Conservation (phyloP, 92 coral and sea anemone genomes). For the Hydrozoanthus gracilis region DNA sequence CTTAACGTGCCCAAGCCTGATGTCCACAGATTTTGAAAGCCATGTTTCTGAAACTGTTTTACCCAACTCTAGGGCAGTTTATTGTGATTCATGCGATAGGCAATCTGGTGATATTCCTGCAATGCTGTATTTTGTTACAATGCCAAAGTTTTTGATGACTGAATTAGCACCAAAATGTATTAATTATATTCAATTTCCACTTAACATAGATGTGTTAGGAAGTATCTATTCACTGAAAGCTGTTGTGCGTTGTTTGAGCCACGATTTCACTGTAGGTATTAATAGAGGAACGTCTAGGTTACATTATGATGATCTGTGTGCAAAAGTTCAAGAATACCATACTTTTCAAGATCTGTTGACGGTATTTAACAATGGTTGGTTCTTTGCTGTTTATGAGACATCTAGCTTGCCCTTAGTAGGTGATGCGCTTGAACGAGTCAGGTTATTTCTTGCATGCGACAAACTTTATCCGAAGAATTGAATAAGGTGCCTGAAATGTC, state of each 20-base stretch:
- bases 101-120: conserved; percentile 33
- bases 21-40: conserved; percentile 27
- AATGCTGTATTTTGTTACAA: conserved; percentile 51
- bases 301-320: too few relatives aligned
- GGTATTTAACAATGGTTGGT: conserved; percentile 36
- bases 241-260: conserved; percentile 49
- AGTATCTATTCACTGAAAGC: conserved; percentile 53
- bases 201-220: too few relatives aligned
- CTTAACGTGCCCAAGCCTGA: conserved; percentile 43
- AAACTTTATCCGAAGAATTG: not conserved
- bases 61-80: not conserved
- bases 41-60: not conserved
- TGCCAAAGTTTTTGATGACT: conserved; percentile 46
- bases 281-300: conserved; percentile 39
- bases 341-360: conserved; percentile 47
- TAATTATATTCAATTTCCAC: too few relatives aligned
- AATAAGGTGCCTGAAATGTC: not conserved
- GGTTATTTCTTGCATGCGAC: not conserved
- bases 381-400: not conserved
- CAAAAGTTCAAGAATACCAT: not conserved
- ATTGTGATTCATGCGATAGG: conserved; percentile 27
- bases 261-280: conserved; percentile 48
- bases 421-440: too few relatives aligned
- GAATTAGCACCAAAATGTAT: too few relatives aligned
- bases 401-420: not conserved